Conservation (phyloP, 2,113 vertebrate species). For the Halcyon senegalensis region DNA sequence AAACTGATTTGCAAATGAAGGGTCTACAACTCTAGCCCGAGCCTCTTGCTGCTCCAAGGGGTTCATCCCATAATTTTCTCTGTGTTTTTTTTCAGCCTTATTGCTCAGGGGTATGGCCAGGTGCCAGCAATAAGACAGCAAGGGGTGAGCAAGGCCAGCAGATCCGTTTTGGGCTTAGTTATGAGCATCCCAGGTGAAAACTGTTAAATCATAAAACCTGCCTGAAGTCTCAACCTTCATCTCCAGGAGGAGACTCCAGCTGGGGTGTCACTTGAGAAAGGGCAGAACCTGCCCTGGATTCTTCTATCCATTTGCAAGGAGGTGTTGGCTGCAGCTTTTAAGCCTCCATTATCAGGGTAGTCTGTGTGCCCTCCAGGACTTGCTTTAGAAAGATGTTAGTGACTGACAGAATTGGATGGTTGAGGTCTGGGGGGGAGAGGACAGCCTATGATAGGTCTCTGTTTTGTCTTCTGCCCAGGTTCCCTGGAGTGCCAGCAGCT, state of each 20-base stretch:
- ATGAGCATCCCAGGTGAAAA: constrained; percentile 51
- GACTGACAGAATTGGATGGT: background rate
- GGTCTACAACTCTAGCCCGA: background rate
- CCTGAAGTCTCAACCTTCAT: background rate
- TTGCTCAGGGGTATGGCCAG: constrained; percentile 22
- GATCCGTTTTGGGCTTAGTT: constrained; percentile 60
- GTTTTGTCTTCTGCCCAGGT: background rate
- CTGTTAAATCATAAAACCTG: background rate
- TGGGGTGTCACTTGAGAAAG: background rate
- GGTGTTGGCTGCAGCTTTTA: background rate
- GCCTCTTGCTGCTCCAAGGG: background rate
- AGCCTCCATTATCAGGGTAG: background rate
- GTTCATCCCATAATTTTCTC: constrained; percentile 20
- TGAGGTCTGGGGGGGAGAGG: background rate
- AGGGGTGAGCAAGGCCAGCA: constrained; percentile 19
- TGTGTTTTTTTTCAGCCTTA: constrained; percentile 13
- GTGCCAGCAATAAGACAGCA: constrained; percentile 50
- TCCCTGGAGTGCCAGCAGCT: background rate
- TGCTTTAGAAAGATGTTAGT: background rate
- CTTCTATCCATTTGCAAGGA: background rate
- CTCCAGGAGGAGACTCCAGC: background rate
- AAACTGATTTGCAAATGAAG: constrained; percentile 25
- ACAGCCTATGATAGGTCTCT: background rate
- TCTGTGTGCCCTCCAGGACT: background rate
- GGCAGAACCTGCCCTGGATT: background rate